Percentiles rank a stretch among this genome's conserved stretches.
Conservation (phyloP, 2,888 invertebrate genomes). For the Drosophila siamana region DNA sequence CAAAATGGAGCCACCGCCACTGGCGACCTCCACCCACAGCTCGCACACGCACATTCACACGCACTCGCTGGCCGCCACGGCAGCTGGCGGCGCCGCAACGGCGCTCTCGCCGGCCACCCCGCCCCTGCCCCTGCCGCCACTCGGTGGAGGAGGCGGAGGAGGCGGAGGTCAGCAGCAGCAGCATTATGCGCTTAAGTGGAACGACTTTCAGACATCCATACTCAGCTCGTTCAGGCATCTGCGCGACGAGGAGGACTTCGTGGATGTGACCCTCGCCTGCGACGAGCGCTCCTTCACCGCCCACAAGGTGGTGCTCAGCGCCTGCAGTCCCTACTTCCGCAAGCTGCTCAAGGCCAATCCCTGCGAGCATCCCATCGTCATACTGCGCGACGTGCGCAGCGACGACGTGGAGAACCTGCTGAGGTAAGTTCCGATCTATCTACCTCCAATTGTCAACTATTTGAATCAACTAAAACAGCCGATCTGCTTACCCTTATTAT, state of each 20-base stretch:
- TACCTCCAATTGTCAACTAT: too few species aligned
- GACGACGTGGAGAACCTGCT: conserved; percentile 94
- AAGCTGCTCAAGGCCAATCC: conserved; percentile 95
- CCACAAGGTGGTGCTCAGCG: conserved; percentile 95
- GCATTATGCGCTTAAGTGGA: conserved; percentile 97
- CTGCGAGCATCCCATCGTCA: conserved; percentile 95
- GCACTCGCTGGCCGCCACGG: conserved; percentile 63
- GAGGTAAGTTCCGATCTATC: conserved; percentile 86
- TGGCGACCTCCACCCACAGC: conserved; percentile 86
- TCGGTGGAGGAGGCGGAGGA: conserved; percentile 29
- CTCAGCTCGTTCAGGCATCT: conserved; percentile 95
- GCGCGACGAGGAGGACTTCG: conserved; percentile 96
- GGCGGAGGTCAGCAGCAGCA: conserved; percentile 87
- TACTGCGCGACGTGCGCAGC: conserved; percentile 93
- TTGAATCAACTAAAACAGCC: too few species aligned
- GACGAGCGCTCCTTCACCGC: conserved; percentile 95
- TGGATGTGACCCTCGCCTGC: conserved; percentile 96
- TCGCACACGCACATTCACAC: conserved; percentile 55
- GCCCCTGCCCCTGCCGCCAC: conserved; percentile 45
- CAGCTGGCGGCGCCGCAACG: conserved; percentile 59
- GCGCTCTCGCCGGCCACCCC: conserved; percentile 72
- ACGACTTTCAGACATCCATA: conserved; percentile 96
- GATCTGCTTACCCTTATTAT: too few species aligned
- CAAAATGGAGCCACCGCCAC: conserved; percentile 86
- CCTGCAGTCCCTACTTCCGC: conserved; percentile 96